These are phyloP conservation scores for Malurus elegans DNA, from an alignment of 2,113 vertebrate genomes.

Conservation along the genomic window DNA sequence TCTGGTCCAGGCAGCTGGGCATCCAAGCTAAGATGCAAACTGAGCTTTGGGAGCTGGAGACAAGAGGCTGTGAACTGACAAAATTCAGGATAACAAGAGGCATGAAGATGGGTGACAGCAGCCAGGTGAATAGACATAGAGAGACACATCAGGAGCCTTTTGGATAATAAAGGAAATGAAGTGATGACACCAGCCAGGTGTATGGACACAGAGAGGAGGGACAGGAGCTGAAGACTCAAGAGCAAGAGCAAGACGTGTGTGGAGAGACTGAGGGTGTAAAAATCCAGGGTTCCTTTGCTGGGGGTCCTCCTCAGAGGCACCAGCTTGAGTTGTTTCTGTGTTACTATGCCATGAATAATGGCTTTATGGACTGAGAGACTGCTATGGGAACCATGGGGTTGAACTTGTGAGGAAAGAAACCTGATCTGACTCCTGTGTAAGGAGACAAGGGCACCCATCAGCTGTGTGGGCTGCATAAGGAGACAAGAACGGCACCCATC, in stretches of 20 bases:
- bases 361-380: neutral
- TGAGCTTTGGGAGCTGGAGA: neutral
- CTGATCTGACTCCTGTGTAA: neutral
- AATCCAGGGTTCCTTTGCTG: neutral
- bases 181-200: neutral
- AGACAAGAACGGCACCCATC: neutral
- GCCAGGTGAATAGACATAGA: neutral
- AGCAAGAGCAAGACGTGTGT: neutral
- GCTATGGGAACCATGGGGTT: neutral
- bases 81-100: neutral
- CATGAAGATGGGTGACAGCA: neutral
- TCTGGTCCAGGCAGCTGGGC: neutral
- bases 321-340: neutral
- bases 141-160: neutral
- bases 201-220: neutral
- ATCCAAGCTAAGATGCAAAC: neutral
- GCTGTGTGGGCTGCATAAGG: neutral
- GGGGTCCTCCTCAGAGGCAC: neutral
- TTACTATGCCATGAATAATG: fast-evolving
- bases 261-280: neutral
- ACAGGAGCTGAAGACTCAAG: neutral
- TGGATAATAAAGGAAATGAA: neutral
- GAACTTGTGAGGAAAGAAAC: neutral
- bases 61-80: neutral
- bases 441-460: neutral